Evolutionary conservation across 2,888 invertebrate species (phyloP), one percentile per base, ranked within the genome.

Genomic region (Polyommatus icarus): DNA sequence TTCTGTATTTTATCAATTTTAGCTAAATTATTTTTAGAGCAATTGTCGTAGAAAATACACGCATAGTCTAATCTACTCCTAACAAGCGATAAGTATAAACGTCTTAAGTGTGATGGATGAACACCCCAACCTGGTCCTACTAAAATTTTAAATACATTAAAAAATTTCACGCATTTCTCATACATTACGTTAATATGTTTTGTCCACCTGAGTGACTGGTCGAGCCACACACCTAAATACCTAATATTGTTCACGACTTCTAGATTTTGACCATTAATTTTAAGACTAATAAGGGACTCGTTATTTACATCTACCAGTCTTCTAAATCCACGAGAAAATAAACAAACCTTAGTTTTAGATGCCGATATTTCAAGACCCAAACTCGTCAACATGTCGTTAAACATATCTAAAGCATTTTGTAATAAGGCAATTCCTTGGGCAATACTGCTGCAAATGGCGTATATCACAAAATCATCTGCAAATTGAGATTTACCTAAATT

Each of bases 111-210:
- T 76, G 67, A 82, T 4, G 80, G 84, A 59, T 84, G 83, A 0
- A 84, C 77, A 0, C 85, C 84, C 84, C 83, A 86, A 0, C 78
- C 76, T 0, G 83, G 50, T 0, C 84, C 84, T 1, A 81, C 71
- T 10, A 85, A 61, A 5, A 82, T 76, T 79, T 83, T 84, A 8
- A 85, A 80, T 4, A 83, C 29, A 78, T 83, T 84, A 7, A 83
- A 7, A n/a, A 76, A 78, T 81, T 80, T 82, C 83, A n/a, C 36
- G 36, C 0, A 71, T 29, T 78, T 83, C 84, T 15, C 77, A 71
- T 7, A 1, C 18, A 54, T 54, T 54, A 15, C 54, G 54, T 54
- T 54, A 15, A 54, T 54, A 18, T 54, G 54, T 54, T 54, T 54
- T 54, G 54, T 54, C 54, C 54, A 54, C 54, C 54, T 18, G 54